phyloP scores from a whole-genome alignment of 2,113 vertebrate genomes.

The Ranitomeya imitator region DNA sequence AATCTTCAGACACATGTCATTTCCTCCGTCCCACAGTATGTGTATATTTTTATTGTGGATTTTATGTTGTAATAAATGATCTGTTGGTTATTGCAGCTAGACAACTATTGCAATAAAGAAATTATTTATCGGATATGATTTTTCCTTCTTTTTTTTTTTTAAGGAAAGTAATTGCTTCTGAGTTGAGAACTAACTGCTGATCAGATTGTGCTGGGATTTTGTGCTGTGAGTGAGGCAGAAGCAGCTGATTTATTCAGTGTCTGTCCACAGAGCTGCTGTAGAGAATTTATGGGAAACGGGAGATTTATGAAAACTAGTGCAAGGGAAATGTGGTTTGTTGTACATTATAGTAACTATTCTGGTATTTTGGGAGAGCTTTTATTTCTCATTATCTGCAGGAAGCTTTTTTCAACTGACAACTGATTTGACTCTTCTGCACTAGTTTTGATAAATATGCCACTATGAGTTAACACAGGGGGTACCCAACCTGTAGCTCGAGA shows the following conservation, averaged over 20 bases:
- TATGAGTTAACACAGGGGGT: too few species aligned
- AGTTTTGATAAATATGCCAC: too few species aligned
- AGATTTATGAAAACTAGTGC: too few species aligned
- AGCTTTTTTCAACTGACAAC: too few species aligned
- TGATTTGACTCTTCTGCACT: too few species aligned
- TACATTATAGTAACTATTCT: too few species aligned
- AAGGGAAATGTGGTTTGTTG: too few species aligned
- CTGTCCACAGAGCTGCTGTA: background rate
- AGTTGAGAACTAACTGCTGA: background rate
- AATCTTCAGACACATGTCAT: background rate
- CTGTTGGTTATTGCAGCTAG: constrained; percentile 41
- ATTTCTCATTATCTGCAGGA: too few species aligned
- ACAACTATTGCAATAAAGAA: constrained; percentile 48
- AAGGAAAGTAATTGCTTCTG: background rate
- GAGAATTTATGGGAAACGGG: too few species aligned
- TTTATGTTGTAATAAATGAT: constrained; percentile 45
- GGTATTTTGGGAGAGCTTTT: too few species aligned
- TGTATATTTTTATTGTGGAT: constrained; percentile 57
- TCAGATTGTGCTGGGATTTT: background rate
- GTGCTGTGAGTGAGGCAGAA: background rate
- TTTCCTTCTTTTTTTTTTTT: background rate
- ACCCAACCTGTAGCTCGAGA: too few species aligned
- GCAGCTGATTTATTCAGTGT: background rate
- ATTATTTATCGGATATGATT: constrained; percentile 41
- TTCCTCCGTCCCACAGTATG: constrained; percentile 24